Evolutionary conservation across 2,888 invertebrate species (phyloP).

Genomic region (Spilarctia lutea): DNA sequence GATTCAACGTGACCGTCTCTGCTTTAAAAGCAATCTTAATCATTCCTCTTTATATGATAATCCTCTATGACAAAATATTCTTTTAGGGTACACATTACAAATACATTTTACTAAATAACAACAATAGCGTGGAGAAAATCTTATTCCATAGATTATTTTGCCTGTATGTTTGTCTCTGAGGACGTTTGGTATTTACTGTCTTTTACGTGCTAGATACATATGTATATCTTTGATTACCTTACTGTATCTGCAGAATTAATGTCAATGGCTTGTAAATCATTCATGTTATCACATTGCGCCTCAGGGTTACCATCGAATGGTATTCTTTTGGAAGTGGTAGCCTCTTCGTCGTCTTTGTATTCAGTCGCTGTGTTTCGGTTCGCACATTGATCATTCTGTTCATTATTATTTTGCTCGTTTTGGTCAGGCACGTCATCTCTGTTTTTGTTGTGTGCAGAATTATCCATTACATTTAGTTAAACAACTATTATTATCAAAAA

Average conservation of each 20-base stretch:
- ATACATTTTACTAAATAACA: background rate
- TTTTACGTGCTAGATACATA: background rate
- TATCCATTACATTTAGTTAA: conserved; percentile 26
- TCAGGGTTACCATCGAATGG: conserved; percentile 5
- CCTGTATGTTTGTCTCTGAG: background rate
- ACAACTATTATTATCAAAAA: background rate
- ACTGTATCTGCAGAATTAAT: conserved; percentile 70
- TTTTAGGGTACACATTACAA: background rate
- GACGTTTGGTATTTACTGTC: background rate
- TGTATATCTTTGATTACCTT: conserved; percentile 50
- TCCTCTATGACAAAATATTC: background rate
- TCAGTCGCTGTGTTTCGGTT: background rate
- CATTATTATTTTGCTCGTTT: conserved; percentile 4
- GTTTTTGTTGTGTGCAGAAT: conserved; percentile 12
- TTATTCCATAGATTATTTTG: background rate
- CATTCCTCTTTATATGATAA: background rate
- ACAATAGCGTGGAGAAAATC: background rate
- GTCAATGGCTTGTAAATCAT: conserved; percentile 56
- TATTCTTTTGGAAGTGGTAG: conserved; percentile 33
- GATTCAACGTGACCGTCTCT: background rate
- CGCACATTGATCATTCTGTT: conserved; percentile 11
- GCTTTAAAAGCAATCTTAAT: background rate
- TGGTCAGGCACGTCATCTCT: background rate
- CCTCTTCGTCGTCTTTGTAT: conserved; percentile 23
- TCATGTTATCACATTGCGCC: conserved; percentile 41